Percentiles rank a stretch among this genome's conserved stretches.
phyloP scores from a whole-genome alignment of 1,140 invertebrate genomes.

The Linepithema humile region DNA sequence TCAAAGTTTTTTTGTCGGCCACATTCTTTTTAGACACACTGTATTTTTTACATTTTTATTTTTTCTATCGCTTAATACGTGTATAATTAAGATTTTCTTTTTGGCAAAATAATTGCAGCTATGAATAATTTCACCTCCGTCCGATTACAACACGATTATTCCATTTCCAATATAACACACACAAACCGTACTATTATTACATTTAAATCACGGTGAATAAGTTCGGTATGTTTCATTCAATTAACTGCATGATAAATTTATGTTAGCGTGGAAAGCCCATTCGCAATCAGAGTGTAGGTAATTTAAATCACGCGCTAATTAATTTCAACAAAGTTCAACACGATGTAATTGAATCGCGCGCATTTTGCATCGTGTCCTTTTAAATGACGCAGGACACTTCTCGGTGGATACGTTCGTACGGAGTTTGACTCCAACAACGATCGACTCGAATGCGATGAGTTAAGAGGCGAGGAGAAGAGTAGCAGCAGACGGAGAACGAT shows the following conservation, averaged over 20 bases:
- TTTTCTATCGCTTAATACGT: too few relatives aligned
- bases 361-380: neutral
- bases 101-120: neutral
- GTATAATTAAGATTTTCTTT: neutral
- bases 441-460: neutral
- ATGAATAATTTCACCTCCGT: neutral
- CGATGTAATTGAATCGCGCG: neutral
- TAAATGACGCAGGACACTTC: neutral
- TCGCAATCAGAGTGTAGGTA: neutral
- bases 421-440: neutral
- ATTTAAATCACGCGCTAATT: conserved; percentile 20
- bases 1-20: too few relatives aligned
- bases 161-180: neutral
- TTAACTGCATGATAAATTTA: conserved; percentile 11
- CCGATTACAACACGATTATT: neutral
- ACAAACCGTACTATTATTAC: neutral
- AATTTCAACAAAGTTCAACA: neutral
- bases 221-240: conserved; percentile 7
- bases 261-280: neutral
- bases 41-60: too few relatives aligned
- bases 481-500: neutral
- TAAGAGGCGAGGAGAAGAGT: neutral
- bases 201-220: neutral
- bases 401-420: neutral
- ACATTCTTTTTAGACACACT: too few relatives aligned